Percentiles rank a stretch among this genome's conserved stretches.
phyloP scores from a whole-genome alignment of 2,888 invertebrate species.

The Invenusta paracnida region DNA sequence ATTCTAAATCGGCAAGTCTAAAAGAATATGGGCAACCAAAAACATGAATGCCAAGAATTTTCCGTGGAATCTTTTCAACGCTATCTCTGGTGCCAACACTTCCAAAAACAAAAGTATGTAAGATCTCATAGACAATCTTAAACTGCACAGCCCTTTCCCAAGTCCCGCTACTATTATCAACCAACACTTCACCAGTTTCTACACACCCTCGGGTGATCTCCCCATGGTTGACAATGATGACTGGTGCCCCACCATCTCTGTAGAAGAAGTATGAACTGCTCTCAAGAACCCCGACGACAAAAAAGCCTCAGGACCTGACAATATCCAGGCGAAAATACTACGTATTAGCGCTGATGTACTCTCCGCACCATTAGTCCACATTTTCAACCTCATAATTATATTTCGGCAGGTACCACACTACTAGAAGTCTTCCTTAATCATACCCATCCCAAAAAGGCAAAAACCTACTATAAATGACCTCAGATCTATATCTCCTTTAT shows the following conservation, averaged over 20 bases:
- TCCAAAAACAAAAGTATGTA: neutral
- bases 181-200: neutral
- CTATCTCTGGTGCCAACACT: neutral
- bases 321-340: too few species aligned
- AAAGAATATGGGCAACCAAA: neutral
- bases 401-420: neutral
- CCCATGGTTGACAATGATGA: neutral
- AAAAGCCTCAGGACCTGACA: neutral
- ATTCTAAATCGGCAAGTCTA: neutral
- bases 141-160: neutral
- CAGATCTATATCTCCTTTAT: neutral
- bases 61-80: neutral
- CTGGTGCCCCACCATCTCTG: neutral
- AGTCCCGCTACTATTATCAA: neutral
- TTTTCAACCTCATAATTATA: neutral
- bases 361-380: neutral
- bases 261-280: neutral
- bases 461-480: neutral
- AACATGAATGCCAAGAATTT: neutral
- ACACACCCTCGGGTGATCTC: neutral
- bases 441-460: neutral
- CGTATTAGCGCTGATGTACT: neutral
- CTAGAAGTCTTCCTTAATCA: neutral
- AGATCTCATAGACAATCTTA: neutral
- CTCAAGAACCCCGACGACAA: neutral